Percentiles rank a stretch among this genome's conserved stretches.
phyloP scores from a whole-genome alignment of 1,140 invertebrate species.

The Metaphire vulgaris region DNA sequence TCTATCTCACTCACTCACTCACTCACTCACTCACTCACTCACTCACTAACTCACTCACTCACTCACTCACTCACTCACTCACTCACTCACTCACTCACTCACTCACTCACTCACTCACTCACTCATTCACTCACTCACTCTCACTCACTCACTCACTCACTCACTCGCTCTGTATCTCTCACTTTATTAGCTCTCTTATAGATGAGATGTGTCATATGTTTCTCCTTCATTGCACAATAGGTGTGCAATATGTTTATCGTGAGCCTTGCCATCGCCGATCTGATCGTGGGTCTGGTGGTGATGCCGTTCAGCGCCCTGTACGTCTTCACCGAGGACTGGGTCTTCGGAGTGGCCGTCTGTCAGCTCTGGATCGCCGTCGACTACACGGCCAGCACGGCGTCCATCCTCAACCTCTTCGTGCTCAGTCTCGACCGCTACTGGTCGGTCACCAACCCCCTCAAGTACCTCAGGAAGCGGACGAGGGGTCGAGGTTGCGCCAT shows the following conservation, averaged over 20 bases:
- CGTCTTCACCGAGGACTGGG: conserved; percentile 58
- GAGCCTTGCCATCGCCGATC: too few species aligned
- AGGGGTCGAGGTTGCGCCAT: conserved; percentile 55
- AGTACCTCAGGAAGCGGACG: conserved; percentile 59
- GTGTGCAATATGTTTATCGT: conserved; percentile 61
- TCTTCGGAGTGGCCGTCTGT: conserved; percentile 57
- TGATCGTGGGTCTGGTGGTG: conserved; percentile 60
- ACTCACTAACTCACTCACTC: too few species aligned
- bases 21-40: conserved; percentile 32
- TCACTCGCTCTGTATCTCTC: conserved; percentile 28
- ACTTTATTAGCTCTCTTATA: too few species aligned
- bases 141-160: conserved; percentile 31
- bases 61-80: conserved; percentile 32
- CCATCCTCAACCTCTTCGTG: conserved; percentile 61
- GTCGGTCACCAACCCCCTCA: conserved; percentile 59
- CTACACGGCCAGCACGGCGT: conserved; percentile 62
- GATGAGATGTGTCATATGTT: too few species aligned
- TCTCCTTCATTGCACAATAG: conserved; percentile 62
- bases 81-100: conserved; percentile 32
- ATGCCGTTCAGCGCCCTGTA: conserved; percentile 62
- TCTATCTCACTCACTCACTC: conserved; percentile 29
- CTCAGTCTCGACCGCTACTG: conserved; percentile 50
- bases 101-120: too few species aligned
- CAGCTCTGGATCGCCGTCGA: conserved; percentile 55
- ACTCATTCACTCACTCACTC: too few species aligned